Evolutionary conservation across 64 coral and sea anemone genomes (phyloP).

Genomic region (Porites australiensis): DNA sequence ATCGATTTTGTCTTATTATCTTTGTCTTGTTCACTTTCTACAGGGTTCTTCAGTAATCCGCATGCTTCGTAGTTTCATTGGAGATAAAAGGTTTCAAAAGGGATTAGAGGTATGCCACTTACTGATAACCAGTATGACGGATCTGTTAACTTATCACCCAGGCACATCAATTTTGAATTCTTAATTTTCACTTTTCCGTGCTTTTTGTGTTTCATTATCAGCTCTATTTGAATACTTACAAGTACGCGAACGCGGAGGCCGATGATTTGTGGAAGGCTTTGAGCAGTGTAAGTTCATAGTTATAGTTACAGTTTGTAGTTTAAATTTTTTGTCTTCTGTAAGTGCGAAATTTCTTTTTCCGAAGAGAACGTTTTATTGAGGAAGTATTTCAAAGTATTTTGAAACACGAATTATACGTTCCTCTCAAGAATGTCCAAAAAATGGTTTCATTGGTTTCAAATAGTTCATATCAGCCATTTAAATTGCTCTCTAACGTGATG

Average conservation of each 20-base stretch:
- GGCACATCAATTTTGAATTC: background rate
- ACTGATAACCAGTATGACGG: background rate
- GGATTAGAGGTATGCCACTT: conserved; percentile 74
- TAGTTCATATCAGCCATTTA: no score
- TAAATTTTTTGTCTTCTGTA: background rate
- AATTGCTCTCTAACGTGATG: no score
- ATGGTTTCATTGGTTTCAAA: no score
- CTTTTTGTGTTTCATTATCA: conserved; percentile 17
- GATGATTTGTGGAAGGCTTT: conserved; percentile 91
- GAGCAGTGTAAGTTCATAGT: conserved; percentile 70
- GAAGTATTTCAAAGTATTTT: no score
- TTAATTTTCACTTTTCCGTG: background rate
- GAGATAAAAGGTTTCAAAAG: conserved; percentile 89
- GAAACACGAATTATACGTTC: no score
- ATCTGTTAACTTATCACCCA: background rate
- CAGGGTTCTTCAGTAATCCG: conserved; percentile 99
- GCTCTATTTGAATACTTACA: conserved; percentile 90
- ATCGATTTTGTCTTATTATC: no score
- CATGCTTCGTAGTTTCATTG: conserved; percentile 95
- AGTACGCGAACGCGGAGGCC: conserved; percentile 88
- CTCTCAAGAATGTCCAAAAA: no score
- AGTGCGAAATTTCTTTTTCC: no score
- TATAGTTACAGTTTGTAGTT: background rate
- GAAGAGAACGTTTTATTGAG: no score
- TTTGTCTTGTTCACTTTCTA: background rate